Evolutionary conservation across 2,888 invertebrate genomes (phyloP).

Genomic region (Cotesia congregata): DNA sequence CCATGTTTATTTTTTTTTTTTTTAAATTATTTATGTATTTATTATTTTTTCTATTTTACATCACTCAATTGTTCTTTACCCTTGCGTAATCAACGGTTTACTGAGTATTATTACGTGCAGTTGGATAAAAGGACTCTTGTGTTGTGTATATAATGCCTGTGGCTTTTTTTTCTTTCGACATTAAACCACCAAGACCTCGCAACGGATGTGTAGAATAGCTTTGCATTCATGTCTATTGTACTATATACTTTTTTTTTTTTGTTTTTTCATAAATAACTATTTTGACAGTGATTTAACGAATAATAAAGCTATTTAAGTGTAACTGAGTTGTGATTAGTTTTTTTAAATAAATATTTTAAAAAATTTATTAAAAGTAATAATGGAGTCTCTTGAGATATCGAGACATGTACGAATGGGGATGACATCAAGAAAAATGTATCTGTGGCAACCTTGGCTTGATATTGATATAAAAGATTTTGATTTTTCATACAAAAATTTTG

Average conservation of each 20-base stretch:
- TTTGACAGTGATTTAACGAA: not conserved
- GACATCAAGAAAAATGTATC: slow-evolving; percentile 56
- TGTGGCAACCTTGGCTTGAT: slow-evolving; percentile 67
- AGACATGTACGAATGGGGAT: slow-evolving; percentile 56
- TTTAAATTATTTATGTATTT: not conserved
- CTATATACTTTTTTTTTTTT: not conserved
- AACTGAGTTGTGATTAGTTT: slow-evolving; percentile 14
- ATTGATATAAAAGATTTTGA: slow-evolving; percentile 51
- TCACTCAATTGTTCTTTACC: not conserved
- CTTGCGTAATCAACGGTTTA: slow-evolving; percentile 15
- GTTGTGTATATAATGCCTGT: slow-evolving; percentile 31
- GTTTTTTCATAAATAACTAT: not conserved
- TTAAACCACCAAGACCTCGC: slow-evolving; percentile 15
- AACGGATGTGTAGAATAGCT: slow-evolving; percentile 16
- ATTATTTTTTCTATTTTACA: slow-evolving; percentile 17
- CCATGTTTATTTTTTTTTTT: slow-evolving; percentile 9
- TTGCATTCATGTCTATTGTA: not conserved
- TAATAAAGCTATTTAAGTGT: not conserved
- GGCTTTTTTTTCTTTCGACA: slow-evolving; percentile 28
- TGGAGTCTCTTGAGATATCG: slow-evolving; percentile 42
- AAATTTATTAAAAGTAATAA: not conserved
- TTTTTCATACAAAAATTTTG: slow-evolving; percentile 52
- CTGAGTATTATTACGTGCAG: slow-evolving; percentile 9
- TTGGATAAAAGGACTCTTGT: slow-evolving; percentile 22
- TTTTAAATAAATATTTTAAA: not conserved